Percentiles rank a stretch among this genome's conserved stretches.
Evolutionary conservation across 2,888 invertebrate species (phyloP).

Genomic region (Mactromeris polynyma): DNA sequence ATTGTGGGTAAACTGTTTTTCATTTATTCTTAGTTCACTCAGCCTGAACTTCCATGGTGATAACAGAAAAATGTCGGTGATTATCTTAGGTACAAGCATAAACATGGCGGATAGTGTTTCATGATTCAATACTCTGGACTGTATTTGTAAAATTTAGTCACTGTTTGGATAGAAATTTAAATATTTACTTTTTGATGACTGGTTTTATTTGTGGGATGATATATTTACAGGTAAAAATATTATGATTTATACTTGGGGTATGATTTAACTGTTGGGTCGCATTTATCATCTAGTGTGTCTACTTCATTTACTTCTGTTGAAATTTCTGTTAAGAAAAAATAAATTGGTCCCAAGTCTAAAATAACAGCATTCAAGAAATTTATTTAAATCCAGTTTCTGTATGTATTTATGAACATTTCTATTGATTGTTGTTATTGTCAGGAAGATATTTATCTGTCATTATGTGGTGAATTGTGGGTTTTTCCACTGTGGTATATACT

Average conservation of each 20-base stretch:
- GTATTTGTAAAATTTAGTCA: neutral
- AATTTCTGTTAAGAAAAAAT: no score
- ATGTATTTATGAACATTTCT: neutral
- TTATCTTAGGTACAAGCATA: conserved; percentile 33
- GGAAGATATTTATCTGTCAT: neutral
- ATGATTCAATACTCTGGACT: neutral
- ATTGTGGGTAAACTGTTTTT: conserved; percentile 35
- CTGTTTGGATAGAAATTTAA: neutral
- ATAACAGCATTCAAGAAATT: no score
- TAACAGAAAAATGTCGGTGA: conserved; percentile 27
- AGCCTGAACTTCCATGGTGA: conserved; percentile 45
- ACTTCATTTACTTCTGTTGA: neutral
- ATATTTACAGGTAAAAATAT: conserved; percentile 13
- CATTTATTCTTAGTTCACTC: conserved; percentile 42
- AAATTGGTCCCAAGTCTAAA: no score
- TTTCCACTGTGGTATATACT: neutral
- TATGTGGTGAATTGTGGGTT: neutral
- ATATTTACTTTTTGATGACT: neutral
- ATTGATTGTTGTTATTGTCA: neutral
- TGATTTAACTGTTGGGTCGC: neutral
- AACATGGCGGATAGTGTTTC: conserved; percentile 38
- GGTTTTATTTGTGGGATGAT: neutral
- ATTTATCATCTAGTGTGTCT: neutral
- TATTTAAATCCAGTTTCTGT: no score
- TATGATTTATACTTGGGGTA: neutral